Conservation (phyloP, 2,888 invertebrate species). For the Brachylomia viminalis region DNA sequence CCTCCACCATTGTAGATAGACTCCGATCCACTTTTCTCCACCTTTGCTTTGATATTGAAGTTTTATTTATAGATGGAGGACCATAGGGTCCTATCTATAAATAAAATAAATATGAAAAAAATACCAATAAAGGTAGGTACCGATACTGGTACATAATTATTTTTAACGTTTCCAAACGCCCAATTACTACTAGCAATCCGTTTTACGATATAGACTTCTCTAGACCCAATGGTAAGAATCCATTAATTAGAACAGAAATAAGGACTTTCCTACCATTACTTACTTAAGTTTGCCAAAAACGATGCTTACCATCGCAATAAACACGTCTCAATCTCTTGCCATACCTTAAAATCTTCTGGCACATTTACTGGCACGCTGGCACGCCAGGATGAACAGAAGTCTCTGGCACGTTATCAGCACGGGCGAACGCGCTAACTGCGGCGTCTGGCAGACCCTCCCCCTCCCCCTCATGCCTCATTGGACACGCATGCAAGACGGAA, state of each 20-base stretch:
- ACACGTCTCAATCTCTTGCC: constrained; percentile 13
- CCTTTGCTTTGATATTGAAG: background rate
- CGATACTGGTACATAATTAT: background rate
- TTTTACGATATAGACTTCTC: background rate
- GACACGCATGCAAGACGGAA: constrained; percentile 43
- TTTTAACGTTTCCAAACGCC: background rate
- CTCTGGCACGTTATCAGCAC: constrained; percentile 52
- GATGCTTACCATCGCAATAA: constrained; percentile 6
- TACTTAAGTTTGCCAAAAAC: background rate
- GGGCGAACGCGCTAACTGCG: constrained; percentile 47
- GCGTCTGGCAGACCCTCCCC: constrained; percentile 43
- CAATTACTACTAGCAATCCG: background rate
- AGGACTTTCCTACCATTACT: background rate
- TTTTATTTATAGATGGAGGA: background rate
- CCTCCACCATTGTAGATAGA: background rate
- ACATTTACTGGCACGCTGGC: constrained; percentile 44
- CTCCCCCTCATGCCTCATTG: constrained; percentile 20
- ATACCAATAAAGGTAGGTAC: too few relatives aligned
- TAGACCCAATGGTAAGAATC: background rate
- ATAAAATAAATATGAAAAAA: too few relatives aligned
- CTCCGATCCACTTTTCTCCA: background rate
- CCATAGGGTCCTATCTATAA: too few relatives aligned
- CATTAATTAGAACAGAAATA: background rate
- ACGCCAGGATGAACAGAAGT: constrained; percentile 37
- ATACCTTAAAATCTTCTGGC: constrained; percentile 27